Evolutionary conservation across 2,113 vertebrate species (phyloP), one percentile per base, ranked within the genome.

Genomic region (Rhombomys opimus): DNA sequence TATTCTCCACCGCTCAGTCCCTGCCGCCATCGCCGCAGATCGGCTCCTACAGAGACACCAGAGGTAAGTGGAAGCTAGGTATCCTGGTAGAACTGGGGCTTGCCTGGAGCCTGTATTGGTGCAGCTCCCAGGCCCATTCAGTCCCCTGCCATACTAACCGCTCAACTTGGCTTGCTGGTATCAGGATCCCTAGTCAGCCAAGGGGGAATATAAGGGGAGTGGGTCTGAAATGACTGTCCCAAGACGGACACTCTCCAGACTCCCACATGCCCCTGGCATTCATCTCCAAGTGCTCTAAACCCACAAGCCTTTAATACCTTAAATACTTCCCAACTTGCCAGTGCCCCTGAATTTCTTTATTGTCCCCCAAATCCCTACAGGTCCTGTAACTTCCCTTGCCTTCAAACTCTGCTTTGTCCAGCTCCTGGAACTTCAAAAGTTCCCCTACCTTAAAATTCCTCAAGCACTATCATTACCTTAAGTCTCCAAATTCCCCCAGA

Each of bases 1-100:
- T 98, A 97, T 96, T 95, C 95, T 95, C 94, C 52, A 76, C 95
- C 7, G 95, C 94, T 92, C 93, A 4, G 81, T 81, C 96, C 81
- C 95, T 92, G 97, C 96, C 95, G 89, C 97, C 96, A 96, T 97
- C 94, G 46, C 91, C 35, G 46, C 84, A 61, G 97, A 97, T 72
- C 85, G 50, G 70, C 78, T 50, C 80, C 73, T 54, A 46, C 72
- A 94, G 92, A 93, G 70, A 67, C 95, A 87, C 25, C 17, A 75
- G 91, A 97, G 97, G 97, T 97, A 96, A 93, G 97, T 35, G 41
- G 87, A 4, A 57, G 38, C 18, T 12, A 7, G 23, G 59, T 6
- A 8, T 70, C 82, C 59, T 1, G 14, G n/a, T 25, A 20, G 90
- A 68, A 93, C 67, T 72, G 73, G 50, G 25, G 54, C 63, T 54